These are phyloP conservation scores for Nephrocerus scutellatus DNA, from an alignment of 2,888 invertebrate species.

Conservation along the genomic window DNA sequence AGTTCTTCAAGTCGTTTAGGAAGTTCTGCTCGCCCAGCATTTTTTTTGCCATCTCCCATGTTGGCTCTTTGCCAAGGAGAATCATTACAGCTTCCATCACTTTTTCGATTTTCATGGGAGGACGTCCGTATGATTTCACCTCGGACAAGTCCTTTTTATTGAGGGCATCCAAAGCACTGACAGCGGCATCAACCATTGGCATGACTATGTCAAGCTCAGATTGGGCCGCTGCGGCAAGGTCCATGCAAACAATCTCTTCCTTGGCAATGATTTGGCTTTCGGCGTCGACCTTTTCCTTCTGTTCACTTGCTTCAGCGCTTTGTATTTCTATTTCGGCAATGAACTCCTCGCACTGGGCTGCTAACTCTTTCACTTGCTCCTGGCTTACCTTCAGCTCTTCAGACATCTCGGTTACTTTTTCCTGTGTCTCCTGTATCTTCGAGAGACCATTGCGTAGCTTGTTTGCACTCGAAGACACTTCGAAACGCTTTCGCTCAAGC, in stretches of 20 bases:
- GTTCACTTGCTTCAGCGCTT: slow-evolving; percentile 75
- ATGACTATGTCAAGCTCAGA: slow-evolving; percentile 77
- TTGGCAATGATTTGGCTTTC: slow-evolving; percentile 67
- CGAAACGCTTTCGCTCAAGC: slow-evolving; percentile 62
- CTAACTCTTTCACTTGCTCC: slow-evolving; percentile 65
- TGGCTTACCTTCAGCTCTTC: slow-evolving; percentile 69
- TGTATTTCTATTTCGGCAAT: slow-evolving; percentile 74
- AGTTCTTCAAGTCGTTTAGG: slow-evolving; percentile 68
- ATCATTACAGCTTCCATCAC: slow-evolving; percentile 87
- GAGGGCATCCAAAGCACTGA: slow-evolving; percentile 65
- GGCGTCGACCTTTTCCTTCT: slow-evolving; percentile 65
- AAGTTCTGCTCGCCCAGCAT: slow-evolving; percentile 78
- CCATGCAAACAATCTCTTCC: slow-evolving; percentile 74
- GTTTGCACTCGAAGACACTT: slow-evolving; percentile 66
- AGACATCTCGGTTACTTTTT: slow-evolving; percentile 76
- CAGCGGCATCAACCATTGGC: slow-evolving; percentile 80
- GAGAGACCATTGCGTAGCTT: slow-evolving; percentile 75
- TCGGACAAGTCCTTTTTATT: slow-evolving; percentile 85
- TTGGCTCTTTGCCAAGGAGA: slow-evolving; percentile 60
- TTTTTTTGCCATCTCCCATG: slow-evolving; percentile 82
- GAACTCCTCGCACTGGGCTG: slow-evolving; percentile 78
- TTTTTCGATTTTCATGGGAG: slow-evolving; percentile 81
- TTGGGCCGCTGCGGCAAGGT: slow-evolving; percentile 73
- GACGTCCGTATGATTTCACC: slow-evolving; percentile 82
- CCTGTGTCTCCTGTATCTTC: slow-evolving; percentile 80